phyloP scores from a whole-genome alignment of 2,113 vertebrate genomes.

The Dipodomys stephensi region DNA sequence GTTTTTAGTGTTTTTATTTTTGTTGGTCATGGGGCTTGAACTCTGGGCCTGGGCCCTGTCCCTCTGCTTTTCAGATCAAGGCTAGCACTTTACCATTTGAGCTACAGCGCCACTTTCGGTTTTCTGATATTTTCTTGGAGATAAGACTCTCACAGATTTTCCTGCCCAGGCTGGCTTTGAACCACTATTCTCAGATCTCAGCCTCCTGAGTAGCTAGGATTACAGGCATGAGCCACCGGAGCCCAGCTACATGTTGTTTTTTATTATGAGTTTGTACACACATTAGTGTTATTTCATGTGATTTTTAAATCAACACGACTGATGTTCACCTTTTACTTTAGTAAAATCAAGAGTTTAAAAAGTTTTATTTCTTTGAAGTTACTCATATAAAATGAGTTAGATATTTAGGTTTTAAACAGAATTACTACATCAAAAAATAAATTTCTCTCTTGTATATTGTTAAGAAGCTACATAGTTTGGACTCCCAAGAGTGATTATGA shows the following conservation, averaged over 20 bases:
- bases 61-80: too few relatives aligned
- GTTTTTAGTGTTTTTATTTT: background rate
- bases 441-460: background rate
- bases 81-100: too few relatives aligned
- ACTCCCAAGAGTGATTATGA: background rate
- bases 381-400: background rate
- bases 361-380: background rate
- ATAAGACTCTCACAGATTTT: too few relatives aligned
- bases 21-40: too few relatives aligned
- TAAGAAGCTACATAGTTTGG: background rate
- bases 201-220: too few relatives aligned
- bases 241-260: background rate
- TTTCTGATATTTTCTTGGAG: too few relatives aligned
- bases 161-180: too few relatives aligned
- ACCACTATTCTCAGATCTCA: too few relatives aligned
- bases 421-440: background rate
- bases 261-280: background rate
- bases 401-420: background rate
- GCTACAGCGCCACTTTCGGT: background rate
- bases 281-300: slow-evolving; percentile 2
- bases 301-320: background rate
- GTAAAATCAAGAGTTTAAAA: background rate
- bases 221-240: too few relatives aligned
- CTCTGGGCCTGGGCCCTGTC: too few relatives aligned
- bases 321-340: slow-evolving; percentile 40